A percentile compares a stretch with the other conserved stretches of the same genome.
These are phyloP conservation scores for Rosalia funebris DNA, from an alignment of 2,888 invertebrate genomes.

Conservation along the genomic window DNA sequence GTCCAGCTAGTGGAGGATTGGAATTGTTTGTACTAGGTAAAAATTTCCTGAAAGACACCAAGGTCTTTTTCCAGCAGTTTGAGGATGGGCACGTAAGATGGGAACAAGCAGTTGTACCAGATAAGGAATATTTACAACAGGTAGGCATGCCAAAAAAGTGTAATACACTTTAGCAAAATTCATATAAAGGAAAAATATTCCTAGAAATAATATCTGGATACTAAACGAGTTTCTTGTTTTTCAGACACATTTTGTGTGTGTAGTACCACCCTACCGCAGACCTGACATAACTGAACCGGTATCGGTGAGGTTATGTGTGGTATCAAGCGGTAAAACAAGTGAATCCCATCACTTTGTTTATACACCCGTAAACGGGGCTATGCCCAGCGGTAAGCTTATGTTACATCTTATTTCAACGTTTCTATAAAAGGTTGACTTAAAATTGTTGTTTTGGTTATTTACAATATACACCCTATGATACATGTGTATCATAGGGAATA, in stretches of 20 bases:
- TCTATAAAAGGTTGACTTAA: constrained; percentile 54
- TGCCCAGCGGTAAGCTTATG: constrained; percentile 62
- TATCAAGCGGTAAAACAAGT: constrained; percentile 86
- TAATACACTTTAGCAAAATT: too few species aligned
- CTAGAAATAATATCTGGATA: too few species aligned
- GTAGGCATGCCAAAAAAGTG: too few species aligned
- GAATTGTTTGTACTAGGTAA: constrained; percentile 91
- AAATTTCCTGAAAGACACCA: constrained; percentile 91
- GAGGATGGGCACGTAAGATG: constrained; percentile 72
- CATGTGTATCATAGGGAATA: not conserved
- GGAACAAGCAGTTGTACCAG: constrained; percentile 85
- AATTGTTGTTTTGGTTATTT: constrained; percentile 37
- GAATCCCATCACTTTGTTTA: constrained; percentile 87
- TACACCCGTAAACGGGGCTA: constrained; percentile 69
- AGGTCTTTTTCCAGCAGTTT: constrained; percentile 78
- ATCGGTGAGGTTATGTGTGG: constrained; percentile 79
- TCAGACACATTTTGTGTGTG: constrained; percentile 88
- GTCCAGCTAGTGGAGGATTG: constrained; percentile 81
- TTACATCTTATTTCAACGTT: constrained; percentile 48
- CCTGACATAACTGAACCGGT: constrained; percentile 77
- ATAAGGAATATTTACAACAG: constrained; percentile 90
- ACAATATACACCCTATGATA: not conserved
- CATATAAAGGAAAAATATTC: too few species aligned
- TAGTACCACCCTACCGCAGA: constrained; percentile 80
- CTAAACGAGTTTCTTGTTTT: too few species aligned